Percentiles rank a stretch among this genome's conserved stretches.
These are phyloP conservation scores for Ivindomyrus marchei DNA, from an alignment of 2,113 vertebrate species.

Conservation along the genomic window DNA sequence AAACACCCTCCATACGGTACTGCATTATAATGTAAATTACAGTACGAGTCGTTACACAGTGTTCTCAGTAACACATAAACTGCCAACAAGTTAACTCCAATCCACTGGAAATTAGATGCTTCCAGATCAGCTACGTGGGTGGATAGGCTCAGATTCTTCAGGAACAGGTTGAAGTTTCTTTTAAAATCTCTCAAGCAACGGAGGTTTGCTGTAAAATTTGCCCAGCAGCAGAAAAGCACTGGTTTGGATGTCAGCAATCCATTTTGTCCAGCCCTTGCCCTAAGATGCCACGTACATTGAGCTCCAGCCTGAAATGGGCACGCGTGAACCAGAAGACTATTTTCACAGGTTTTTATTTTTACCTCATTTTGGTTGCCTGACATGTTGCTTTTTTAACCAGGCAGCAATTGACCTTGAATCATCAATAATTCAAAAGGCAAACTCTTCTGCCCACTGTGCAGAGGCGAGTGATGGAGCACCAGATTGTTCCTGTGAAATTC, in stretches of 20 bases:
- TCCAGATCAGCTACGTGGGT: background rate
- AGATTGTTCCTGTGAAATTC: background rate
- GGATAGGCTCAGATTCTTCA: background rate
- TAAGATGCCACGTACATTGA: background rate
- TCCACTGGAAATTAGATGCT: background rate
- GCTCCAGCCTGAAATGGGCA: background rate
- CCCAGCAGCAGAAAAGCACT: background rate
- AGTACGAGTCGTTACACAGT: background rate
- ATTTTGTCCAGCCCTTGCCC: background rate
- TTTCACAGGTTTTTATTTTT: background rate
- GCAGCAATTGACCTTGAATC: constrained; percentile 4
- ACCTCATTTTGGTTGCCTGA: background rate
- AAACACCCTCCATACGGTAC: background rate
- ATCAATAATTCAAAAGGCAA: constrained; percentile 18
- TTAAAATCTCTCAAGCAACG: background rate
- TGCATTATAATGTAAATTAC: background rate
- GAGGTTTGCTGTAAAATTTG: background rate
- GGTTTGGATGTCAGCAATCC: background rate
- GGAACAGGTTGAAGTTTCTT: background rate
- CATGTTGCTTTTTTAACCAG: background rate
- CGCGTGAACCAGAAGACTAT: background rate
- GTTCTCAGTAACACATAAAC: background rate
- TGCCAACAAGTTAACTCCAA: background rate
- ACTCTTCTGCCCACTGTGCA: background rate
- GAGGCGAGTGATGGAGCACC: background rate